Evolutionary conservation across 2,888 invertebrate species (phyloP).

Genomic region (Platycnemis pennipes): DNA sequence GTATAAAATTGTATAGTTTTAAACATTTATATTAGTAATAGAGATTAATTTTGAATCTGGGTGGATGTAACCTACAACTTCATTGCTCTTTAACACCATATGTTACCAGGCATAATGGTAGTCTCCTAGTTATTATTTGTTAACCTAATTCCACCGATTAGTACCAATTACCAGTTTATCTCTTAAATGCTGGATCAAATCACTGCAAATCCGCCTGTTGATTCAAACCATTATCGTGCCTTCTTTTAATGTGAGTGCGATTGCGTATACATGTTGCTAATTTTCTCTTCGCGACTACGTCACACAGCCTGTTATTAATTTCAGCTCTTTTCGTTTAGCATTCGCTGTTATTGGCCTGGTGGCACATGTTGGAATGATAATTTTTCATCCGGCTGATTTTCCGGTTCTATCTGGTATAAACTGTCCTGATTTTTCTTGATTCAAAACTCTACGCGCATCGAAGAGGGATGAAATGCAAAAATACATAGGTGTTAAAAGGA

Average conservation of each 20-base stretch:
- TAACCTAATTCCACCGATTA: neutral
- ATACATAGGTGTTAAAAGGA: too few species aligned
- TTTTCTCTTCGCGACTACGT: constrained; percentile 48
- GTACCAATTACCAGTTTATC: neutral
- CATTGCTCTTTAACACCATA: neutral
- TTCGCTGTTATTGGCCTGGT: neutral
- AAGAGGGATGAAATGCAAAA: too few species aligned
- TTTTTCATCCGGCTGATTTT: neutral
- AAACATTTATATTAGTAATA: too few species aligned
- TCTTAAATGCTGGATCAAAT: constrained; percentile 41
- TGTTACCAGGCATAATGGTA: neutral
- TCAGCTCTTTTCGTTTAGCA: constrained; percentile 5
- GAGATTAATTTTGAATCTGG: too few species aligned
- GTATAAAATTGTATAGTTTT: too few species aligned
- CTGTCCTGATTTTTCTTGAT: neutral
- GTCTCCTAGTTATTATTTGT: constrained; percentile 23
- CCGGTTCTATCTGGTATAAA: neutral
- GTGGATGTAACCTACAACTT: too few species aligned
- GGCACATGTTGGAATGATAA: neutral
- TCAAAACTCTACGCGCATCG: too few species aligned
- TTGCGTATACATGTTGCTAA: constrained; percentile 28
- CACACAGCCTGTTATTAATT: constrained; percentile 52
- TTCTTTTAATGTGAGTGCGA: neutral
- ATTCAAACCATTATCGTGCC: neutral
- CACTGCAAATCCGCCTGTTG: constrained; percentile 37